Conservation (phyloP, 2,888 invertebrate species). For the Pandemis cinnamomeana region DNA sequence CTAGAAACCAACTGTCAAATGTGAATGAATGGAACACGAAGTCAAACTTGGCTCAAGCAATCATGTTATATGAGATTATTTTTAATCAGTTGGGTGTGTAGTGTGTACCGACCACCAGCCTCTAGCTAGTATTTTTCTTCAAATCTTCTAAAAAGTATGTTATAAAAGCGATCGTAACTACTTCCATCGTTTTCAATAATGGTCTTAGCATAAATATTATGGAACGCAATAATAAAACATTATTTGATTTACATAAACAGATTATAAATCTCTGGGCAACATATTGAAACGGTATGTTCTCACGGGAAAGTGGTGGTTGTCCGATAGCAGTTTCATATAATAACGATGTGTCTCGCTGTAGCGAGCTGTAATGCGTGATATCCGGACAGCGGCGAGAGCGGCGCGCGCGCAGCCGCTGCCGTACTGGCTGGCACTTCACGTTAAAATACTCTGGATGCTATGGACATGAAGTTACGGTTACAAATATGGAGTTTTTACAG, state of each 20-base stretch:
- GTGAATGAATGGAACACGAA: too few relatives aligned
- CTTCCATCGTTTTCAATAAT: neutral
- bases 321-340: conserved; percentile 52
- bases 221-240: neutral
- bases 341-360: conserved; percentile 47
- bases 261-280: conserved; percentile 26
- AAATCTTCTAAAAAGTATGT: too few relatives aligned
- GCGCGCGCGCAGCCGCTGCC: conserved; percentile 9
- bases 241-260: neutral
- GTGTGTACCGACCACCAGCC: too few relatives aligned
- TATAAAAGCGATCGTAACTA: too few relatives aligned
- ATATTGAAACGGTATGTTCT: conserved; percentile 43
- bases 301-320: conserved; percentile 48
- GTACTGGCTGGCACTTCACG: neutral
- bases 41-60: too few relatives aligned
- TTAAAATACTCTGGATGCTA: too few relatives aligned
- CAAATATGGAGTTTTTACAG: too few relatives aligned
- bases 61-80: too few relatives aligned
- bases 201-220: neutral
- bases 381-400: conserved; percentile 45
- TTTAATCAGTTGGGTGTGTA: too few relatives aligned
- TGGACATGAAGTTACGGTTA: too few relatives aligned
- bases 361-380: conserved; percentile 51
- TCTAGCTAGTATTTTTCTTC: too few relatives aligned
- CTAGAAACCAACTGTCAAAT: too few relatives aligned